Evolutionary conservation across 2,797 vertebrate species (phyloP).

Genomic region (Heteromormyrus szaboi): DNA sequence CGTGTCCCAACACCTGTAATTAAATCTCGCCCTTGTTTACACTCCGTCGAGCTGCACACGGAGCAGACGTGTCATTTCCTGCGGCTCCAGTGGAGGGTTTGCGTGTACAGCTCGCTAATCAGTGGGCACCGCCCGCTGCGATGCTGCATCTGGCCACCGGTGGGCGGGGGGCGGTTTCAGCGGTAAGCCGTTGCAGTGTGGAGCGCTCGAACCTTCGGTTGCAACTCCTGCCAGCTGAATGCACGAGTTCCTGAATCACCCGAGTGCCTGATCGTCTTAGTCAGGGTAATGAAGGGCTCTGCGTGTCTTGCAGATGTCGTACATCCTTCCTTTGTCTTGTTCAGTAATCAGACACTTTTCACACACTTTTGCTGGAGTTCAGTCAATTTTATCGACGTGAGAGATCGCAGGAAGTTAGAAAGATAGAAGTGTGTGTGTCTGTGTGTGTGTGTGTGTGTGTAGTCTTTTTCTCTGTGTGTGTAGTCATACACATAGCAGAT

Average conservation of each 20-base stretch:
- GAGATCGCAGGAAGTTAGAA: background rate
- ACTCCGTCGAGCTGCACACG: background rate
- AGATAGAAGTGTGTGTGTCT: background rate
- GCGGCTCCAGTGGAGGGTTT: background rate
- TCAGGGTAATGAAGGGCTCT: background rate
- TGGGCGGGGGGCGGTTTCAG: background rate
- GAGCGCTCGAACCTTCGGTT: background rate
- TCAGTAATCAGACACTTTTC: background rate
- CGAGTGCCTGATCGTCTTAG: background rate
- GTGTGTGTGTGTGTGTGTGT: background rate
- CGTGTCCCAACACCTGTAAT: background rate
- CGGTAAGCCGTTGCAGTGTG: background rate
- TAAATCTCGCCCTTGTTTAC: background rate
- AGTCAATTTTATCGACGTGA: background rate
- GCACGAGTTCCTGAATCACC: background rate
- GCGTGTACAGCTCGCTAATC: background rate
- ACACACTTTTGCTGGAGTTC: background rate
- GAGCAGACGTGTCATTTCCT: slow-evolving; percentile 5
- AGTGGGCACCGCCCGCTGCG: background rate
- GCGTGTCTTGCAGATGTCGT: background rate
- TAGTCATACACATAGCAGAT: background rate
- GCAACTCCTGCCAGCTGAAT: background rate
- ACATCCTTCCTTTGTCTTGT: background rate
- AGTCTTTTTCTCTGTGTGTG: background rate
- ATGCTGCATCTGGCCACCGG: background rate